Base-by-base conservation (phyloP, 2,888 invertebrate genomes). In the Cephus pulcher region DNA sequence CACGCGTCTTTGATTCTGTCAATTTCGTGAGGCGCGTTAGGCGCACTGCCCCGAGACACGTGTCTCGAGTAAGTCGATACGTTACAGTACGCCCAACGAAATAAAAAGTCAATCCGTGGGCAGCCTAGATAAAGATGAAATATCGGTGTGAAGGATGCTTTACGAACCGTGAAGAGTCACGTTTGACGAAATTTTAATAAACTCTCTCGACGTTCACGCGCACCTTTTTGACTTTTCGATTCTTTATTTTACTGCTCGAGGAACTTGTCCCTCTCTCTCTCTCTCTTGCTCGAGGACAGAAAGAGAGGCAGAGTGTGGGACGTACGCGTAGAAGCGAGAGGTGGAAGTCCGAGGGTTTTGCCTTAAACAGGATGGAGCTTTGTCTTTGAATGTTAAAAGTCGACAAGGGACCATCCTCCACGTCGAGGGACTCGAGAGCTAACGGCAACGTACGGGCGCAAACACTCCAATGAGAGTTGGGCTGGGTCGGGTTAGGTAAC, bases 401-500 rank as follows among this genome's bases (percentile, higher is more conserved):
- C 56, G 56, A 56, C 56, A 2, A 56, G 56, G 56, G 23, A 56
- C 56, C 56, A 56, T 56, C 56, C 23, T 56, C 56, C 23, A 56
- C 9, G 56, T 9, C 9, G 56, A 56, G 56, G 23, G 9, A 56
- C 23, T 56, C 56, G 6, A 56, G 56, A 56, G 56, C 15, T 56
- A 56, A 56, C 56, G 56, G 56, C 56, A 56, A 56, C 56, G 23
- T 23, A 56, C 56, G 56, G 56, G 23, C 56, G 56, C 56, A 56
- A 56, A 56, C 56, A 56, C 56, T 56, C 23, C 56, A 56, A 56
- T 56, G 23, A 56, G 56, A 56, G 23, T 56, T 56, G 56, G 56
- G 56, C 56, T 56, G 56, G 56, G 56, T 75, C 56, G 32, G 69
- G 76, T 79, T 79, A 79, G 79, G 76, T 79, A 79, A 79, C 76